These are phyloP conservation scores for Ceriagrion tenellum DNA, from an alignment of 2,888 invertebrate species.

Conservation along the genomic window DNA sequence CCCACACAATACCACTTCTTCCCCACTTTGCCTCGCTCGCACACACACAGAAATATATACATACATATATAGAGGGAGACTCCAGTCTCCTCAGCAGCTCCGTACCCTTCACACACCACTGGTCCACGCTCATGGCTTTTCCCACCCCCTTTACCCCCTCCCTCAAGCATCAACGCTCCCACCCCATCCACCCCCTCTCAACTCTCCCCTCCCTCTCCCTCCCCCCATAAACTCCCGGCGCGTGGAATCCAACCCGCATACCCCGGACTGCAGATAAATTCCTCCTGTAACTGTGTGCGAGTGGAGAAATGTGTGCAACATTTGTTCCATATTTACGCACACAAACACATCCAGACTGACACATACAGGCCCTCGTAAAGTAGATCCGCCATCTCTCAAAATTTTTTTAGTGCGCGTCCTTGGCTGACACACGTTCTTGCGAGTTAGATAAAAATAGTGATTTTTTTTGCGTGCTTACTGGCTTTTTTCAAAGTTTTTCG, in stretches of 20 bases:
- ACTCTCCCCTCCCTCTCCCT: background rate
- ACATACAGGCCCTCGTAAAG: no score
- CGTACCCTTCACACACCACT: conserved; percentile 58
- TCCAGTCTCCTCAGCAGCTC: background rate
- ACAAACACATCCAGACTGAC: background rate
- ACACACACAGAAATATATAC: background rate
- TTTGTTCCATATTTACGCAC: background rate
- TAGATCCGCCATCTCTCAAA: no score
- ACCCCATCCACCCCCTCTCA: background rate
- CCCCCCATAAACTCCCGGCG: no score
- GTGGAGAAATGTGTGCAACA: background rate
- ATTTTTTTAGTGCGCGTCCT: no score
- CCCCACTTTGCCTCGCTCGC: background rate
- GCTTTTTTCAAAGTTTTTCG: no score
- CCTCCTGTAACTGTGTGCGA: background rate
- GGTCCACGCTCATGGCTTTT: conserved; percentile 10
- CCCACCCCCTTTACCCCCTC: background rate
- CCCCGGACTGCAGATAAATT: conserved; percentile 24
- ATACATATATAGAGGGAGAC: no score
- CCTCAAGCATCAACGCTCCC: background rate
- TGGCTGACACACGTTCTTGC: no score
- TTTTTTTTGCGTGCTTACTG: no score
- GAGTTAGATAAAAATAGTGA: no score
- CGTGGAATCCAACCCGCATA: background rate
- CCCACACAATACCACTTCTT: background rate